These are phyloP conservation scores for Porites lutea DNA, from an alignment of 64 coral and sea anemone species.

Conservation along the genomic window DNA sequence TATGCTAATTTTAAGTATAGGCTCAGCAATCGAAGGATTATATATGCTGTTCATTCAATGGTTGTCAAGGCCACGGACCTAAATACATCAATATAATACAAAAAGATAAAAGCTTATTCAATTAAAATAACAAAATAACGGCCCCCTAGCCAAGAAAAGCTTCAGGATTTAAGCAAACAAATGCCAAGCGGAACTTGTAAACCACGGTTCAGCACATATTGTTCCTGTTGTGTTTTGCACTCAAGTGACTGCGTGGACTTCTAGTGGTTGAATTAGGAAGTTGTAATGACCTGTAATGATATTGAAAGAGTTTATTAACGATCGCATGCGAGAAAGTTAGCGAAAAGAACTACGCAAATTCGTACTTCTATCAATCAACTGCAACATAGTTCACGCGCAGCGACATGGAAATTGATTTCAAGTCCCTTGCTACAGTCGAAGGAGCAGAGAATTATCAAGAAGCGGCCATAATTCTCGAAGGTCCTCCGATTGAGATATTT, in stretches of 20 bases:
- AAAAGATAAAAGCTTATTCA: neutral
- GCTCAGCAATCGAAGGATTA: neutral
- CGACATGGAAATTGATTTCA: constrained; percentile 71
- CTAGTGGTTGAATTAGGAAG: too few species aligned
- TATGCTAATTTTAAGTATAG: neutral
- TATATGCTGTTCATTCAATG: neutral
- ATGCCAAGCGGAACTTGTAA: neutral
- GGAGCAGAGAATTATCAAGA: constrained; percentile 57
- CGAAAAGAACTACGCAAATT: too few species aligned
- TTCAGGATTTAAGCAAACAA: neutral
- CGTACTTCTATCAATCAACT: neutral
- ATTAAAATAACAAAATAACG: neutral
- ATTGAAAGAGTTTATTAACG: too few species aligned
- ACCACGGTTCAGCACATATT: too few species aligned
- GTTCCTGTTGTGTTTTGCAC: too few species aligned
- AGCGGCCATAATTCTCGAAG: constrained; percentile 63
- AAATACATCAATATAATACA: neutral
- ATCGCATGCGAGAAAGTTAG: too few species aligned
- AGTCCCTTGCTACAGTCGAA: constrained; percentile 51
- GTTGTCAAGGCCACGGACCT: neutral
- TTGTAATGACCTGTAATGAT: too few species aligned
- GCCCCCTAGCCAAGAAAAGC: neutral
- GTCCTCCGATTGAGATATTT: constrained; percentile 82
- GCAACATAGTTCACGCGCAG: neutral
- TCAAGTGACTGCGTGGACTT: too few species aligned